Percentiles rank a stretch among this genome's conserved stretches.
These are phyloP conservation scores for Oegoconia quadripuncta DNA, from an alignment of 2,888 invertebrate genomes.

Conservation along the genomic window DNA sequence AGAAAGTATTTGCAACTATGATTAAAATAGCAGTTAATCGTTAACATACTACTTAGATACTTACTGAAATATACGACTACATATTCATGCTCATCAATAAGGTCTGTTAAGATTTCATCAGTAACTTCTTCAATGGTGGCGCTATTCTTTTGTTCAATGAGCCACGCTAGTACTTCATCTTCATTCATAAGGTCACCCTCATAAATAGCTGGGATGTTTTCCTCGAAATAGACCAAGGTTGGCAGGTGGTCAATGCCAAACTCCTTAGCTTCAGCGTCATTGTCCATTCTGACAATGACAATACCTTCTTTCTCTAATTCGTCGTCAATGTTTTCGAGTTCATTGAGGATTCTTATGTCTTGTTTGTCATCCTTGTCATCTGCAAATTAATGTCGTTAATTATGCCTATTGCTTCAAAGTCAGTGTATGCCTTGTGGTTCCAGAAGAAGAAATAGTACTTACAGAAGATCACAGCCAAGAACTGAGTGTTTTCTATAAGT, in stretches of 20 bases:
- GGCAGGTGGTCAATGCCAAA: slow-evolving; percentile 94
- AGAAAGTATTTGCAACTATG: slow-evolving; percentile 1
- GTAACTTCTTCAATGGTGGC: slow-evolving; percentile 97
- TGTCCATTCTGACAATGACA: slow-evolving; percentile 93
- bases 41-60: slow-evolving; percentile 39
- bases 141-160: slow-evolving; percentile 91
- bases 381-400: slow-evolving; percentile 45
- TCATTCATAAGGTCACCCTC: slow-evolving; percentile 95
- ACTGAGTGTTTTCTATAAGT: slow-evolving; percentile 88
- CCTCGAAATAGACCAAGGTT: slow-evolving; percentile 92
- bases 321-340: slow-evolving; percentile 95
- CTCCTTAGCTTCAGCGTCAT: slow-evolving; percentile 93
- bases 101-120: slow-evolving; percentile 90
- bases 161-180: slow-evolving; percentile 94
- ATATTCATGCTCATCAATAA: slow-evolving; percentile 94
- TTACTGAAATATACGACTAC: slow-evolving; percentile 96
- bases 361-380: slow-evolving; percentile 95
- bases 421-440: too few species aligned
- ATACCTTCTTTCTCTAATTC: slow-evolving; percentile 94
- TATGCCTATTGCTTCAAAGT: background rate
- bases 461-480: slow-evolving; percentile 95
- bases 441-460: slow-evolving; percentile 65
- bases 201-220: slow-evolving; percentile 93
- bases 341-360: slow-evolving; percentile 91
- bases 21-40: background rate